A percentile compares a stretch with the other conserved stretches of the same genome.
These are phyloP conservation scores for Manis crassicaudata DNA, from an alignment of 2,797 vertebrate species.

Conservation along the genomic window DNA sequence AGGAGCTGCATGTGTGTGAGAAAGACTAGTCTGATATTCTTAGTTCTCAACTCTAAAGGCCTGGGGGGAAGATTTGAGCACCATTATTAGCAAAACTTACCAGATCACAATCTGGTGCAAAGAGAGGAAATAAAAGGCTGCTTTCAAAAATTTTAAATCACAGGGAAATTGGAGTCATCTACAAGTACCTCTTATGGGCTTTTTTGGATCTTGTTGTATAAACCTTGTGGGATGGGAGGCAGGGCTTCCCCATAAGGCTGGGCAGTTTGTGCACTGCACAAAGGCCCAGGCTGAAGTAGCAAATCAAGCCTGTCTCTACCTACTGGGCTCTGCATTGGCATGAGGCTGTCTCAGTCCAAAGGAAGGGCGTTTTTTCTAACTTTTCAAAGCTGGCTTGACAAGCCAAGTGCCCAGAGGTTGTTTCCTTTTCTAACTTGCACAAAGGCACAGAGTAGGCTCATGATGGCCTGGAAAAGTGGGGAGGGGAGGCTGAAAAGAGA, in stretches of 20 bases:
- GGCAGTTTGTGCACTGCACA: background rate
- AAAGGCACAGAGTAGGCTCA: background rate
- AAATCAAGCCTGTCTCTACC: background rate
- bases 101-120: background rate
- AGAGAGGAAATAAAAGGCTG: background rate
- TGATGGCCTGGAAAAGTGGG: background rate
- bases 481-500: background rate
- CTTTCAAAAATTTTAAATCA: constrained; percentile 9
- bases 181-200: background rate
- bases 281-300: background rate
- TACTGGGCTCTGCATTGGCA: background rate
- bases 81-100: background rate
- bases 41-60: background rate
- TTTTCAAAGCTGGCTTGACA: background rate
- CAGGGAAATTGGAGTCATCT: constrained; percentile 10
- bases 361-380: background rate
- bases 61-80: background rate
- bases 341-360: background rate
- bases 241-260: too few species aligned
- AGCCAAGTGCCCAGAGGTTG: background rate
- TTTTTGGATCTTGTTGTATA: background rate
- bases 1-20: background rate
- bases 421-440: background rate
- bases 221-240: background rate
- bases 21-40: background rate